Evolutionary conservation across 2,113 vertebrate species (phyloP).

Genomic region (Protomyctophum bolini): DNA sequence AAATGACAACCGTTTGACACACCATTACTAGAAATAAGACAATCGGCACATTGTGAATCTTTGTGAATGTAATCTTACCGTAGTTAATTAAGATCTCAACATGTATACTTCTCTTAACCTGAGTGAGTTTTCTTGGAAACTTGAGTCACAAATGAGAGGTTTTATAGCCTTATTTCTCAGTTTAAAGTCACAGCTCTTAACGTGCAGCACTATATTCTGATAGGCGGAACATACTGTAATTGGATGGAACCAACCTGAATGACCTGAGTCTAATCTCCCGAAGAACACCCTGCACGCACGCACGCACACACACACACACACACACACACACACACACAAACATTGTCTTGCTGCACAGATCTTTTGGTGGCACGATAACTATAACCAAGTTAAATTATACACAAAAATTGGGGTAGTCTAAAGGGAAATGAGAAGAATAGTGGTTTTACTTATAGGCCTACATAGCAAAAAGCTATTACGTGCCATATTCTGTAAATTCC

Average conservation of each 20-base stretch:
- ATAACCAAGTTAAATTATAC: too few species aligned
- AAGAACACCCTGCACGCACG: too few species aligned
- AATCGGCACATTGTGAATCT: neutral
- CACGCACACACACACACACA: too few species aligned
- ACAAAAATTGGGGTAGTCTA: too few species aligned
- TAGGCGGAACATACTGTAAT: neutral
- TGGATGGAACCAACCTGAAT: neutral
- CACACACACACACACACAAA: too few species aligned
- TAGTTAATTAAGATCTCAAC: constrained; percentile 14
- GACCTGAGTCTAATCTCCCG: too few species aligned
- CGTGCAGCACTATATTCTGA: neutral
- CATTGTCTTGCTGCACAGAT: too few species aligned
- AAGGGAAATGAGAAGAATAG: too few species aligned
- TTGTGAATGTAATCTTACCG: constrained; percentile 47
- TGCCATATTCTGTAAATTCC: too few species aligned
- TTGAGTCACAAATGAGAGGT: constrained; percentile 43
- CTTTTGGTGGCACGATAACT: too few species aligned
- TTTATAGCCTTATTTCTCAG: constrained; percentile 57
- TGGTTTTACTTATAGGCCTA: too few species aligned
- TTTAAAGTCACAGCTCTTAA: constrained; percentile 60
- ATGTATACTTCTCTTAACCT: constrained; percentile 13
- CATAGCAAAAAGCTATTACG: too few species aligned
- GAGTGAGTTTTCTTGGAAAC: constrained; percentile 18
- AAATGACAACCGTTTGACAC: neutral
- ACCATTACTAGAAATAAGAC: neutral